phyloP scores from a whole-genome alignment of 2,888 invertebrate species.

The Taphrorychus bicolor region DNA sequence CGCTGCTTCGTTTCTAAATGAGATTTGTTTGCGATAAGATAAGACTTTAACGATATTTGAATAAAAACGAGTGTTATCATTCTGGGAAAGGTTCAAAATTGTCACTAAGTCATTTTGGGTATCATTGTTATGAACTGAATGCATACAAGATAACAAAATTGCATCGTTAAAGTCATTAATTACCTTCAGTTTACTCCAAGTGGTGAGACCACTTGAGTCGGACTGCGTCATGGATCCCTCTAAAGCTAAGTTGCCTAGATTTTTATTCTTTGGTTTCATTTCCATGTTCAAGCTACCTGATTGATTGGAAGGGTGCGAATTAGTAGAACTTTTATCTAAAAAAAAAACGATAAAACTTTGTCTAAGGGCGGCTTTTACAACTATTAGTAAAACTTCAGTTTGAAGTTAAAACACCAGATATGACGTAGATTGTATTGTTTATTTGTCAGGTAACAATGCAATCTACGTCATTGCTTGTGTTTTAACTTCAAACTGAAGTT shows the following conservation, averaged over 20 bases:
- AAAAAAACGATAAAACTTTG: constrained; percentile 2
- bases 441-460: too few species aligned
- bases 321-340: constrained; percentile 45
- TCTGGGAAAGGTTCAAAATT: too few species aligned
- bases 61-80: too few species aligned
- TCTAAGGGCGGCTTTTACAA: neutral
- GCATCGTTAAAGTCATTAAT: too few species aligned
- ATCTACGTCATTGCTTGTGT: neutral
- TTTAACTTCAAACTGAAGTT: too few species aligned
- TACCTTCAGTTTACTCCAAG: constrained; percentile 78
- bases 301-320: constrained; percentile 35
- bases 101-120: too few species aligned
- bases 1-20: constrained; percentile 70
- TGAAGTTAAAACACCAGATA: too few species aligned
- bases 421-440: too few species aligned
- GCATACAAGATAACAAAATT: too few species aligned
- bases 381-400: too few species aligned
- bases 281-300: constrained; percentile 49
- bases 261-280: constrained; percentile 45
- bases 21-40: neutral
- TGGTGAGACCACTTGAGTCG: constrained; percentile 82
- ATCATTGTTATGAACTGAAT: too few species aligned
- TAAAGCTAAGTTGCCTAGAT: constrained; percentile 45
- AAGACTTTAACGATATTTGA: neutral
- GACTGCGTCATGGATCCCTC: constrained; percentile 87